Conservation (phyloP, 2,797 vertebrate species). For the Poecilia velifera region DNA sequence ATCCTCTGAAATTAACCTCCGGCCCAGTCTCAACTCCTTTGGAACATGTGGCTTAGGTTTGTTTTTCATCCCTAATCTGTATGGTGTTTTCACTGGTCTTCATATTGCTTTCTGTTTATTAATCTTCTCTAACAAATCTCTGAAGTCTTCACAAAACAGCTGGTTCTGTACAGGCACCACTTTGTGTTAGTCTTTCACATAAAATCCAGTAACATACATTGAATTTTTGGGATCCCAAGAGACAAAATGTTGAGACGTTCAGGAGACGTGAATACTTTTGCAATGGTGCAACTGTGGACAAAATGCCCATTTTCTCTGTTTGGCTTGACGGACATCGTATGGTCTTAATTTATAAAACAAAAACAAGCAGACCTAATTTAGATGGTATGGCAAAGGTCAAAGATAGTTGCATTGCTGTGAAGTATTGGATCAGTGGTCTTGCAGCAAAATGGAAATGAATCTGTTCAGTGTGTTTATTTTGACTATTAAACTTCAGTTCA, state of each 20-base stretch:
- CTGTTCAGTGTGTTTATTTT: constrained; percentile 3
- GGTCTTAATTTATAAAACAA: neutral
- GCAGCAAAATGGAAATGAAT: neutral
- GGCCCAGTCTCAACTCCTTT: neutral
- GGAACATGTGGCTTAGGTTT: neutral
- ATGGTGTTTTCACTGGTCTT: neutral
- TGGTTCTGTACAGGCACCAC: neutral
- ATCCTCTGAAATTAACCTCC: neutral
- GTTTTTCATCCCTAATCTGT: neutral
- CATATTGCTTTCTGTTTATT: neutral
- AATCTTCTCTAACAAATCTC: neutral
- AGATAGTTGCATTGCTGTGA: neutral
- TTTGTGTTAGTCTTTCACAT: neutral
- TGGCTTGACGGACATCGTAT: neutral
- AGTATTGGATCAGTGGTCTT: neutral
- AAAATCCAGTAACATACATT: neutral
- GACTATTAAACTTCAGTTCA: constrained; percentile 13
- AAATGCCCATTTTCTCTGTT: neutral
- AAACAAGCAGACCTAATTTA: constrained; percentile 1
- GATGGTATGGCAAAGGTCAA: neutral
- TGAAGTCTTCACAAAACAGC: neutral
- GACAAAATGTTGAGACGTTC: neutral
- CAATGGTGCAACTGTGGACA: neutral
- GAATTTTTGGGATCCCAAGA: neutral
- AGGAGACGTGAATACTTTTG: neutral